These are phyloP conservation scores for Picathartes gymnocephalus DNA, from an alignment of 2,113 vertebrate species.

Conservation along the genomic window DNA sequence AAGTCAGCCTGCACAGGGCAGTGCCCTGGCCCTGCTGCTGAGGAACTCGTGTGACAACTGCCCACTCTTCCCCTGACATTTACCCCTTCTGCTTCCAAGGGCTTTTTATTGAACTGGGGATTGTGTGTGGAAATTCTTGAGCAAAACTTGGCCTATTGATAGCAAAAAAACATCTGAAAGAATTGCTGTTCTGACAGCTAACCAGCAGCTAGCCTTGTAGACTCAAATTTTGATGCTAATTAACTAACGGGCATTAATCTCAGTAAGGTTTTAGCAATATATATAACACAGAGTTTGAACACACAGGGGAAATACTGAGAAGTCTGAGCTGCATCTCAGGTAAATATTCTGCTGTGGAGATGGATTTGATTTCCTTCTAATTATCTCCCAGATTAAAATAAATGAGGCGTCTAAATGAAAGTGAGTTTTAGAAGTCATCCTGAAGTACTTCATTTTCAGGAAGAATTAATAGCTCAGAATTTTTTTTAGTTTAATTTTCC, in stretches of 20 bases:
- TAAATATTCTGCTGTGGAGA: constrained; percentile 56
- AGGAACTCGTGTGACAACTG: neutral
- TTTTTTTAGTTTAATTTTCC: constrained; percentile 31
- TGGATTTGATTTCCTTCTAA: constrained; percentile 68
- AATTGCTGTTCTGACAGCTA: neutral
- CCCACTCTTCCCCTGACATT: neutral
- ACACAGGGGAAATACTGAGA: neutral
- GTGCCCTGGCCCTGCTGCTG: neutral
- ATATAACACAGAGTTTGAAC: neutral
- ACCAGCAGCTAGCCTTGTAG: neutral
- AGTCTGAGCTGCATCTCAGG: constrained; percentile 9
- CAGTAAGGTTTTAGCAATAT: neutral
- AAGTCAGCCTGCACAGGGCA: neutral
- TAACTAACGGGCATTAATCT: neutral
- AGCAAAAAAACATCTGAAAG: neutral
- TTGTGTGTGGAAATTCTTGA: neutral
- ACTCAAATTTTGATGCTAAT: neutral
- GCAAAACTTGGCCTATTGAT: neutral
- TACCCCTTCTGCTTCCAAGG: neutral
- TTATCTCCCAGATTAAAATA: constrained; percentile 73
- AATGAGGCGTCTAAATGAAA: constrained; percentile 68
- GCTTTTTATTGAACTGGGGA: neutral
- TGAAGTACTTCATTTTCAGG: constrained; percentile 58
- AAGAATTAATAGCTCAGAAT: constrained; percentile 47
- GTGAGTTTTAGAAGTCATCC: constrained; percentile 51